A percentile compares a stretch with the other conserved stretches of the same genome.
These are phyloP conservation scores for Amiota mariae DNA, from an alignment of 2,888 invertebrate species.

Conservation along the genomic window DNA sequence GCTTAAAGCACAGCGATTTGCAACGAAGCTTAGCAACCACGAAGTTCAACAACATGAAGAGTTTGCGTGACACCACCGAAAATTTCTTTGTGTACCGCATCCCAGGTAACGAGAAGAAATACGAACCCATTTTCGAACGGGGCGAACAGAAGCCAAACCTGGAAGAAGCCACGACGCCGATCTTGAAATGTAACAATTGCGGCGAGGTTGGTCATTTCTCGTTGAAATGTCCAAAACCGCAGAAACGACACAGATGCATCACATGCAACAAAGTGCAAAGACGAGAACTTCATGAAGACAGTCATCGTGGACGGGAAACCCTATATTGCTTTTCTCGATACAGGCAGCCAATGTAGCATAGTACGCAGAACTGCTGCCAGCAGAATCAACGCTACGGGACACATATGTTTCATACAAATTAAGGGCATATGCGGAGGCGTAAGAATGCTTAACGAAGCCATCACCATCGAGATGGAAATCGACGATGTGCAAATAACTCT, in stretches of 20 bases:
- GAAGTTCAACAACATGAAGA: constrained; percentile 16
- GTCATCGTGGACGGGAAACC: constrained; percentile 19
- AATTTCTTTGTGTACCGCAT: constrained; percentile 26
- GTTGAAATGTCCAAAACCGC: constrained; percentile 27
- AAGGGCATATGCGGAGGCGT: constrained; percentile 35
- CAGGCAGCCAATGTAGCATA: constrained; percentile 34
- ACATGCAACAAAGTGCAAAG: constrained; percentile 35
- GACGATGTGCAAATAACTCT: background rate
- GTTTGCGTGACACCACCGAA: constrained; percentile 25
- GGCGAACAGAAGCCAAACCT: background rate
- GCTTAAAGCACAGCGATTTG: constrained; percentile 29
- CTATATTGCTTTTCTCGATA: constrained; percentile 35
- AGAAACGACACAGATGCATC: constrained; percentile 28
- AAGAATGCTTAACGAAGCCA: constrained; percentile 32
- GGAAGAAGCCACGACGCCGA: background rate
- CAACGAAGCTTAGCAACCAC: constrained; percentile 31
- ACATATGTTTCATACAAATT: constrained; percentile 34
- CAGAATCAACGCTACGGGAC: constrained; percentile 30
- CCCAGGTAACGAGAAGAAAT: background rate
- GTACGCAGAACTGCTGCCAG: constrained; percentile 33
- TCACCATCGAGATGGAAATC: constrained; percentile 9
- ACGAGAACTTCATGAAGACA: constrained; percentile 22
- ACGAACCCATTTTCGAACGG: background rate
- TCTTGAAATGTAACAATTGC: constrained; percentile 31
- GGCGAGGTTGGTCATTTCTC: constrained; percentile 29